Evolutionary conservation across 2,888 invertebrate genomes (phyloP), one percentile per base, ranked within the genome.

Genomic region (Heteromyza rotundicornis): DNA sequence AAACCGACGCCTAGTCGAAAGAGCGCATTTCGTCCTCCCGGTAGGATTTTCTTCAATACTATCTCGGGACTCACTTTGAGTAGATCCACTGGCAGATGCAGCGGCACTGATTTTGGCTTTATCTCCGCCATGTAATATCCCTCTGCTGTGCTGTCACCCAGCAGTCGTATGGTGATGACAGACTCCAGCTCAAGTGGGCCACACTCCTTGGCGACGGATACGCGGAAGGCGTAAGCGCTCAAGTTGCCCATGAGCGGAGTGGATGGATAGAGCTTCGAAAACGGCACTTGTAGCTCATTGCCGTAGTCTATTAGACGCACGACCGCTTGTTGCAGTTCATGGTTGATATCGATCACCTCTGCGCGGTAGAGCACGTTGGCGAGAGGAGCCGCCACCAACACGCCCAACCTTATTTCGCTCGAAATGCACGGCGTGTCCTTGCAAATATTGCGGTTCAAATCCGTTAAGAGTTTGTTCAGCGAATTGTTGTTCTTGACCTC

Each of bases 271-370:
- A 75, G 36, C 17, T 71, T 64, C 5, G 65, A 60, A 22, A 63
- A 67, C 12, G 66, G 23, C n/a, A 71, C 57, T 14, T 65, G 60
- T 17, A 71, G 54, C 14, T 68, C 55, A 60, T 75, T 75, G 3
- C 75, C 74, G 58, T 73, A 75, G 52, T 75, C 75, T 17, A 73
- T 68, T 3, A 75, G 64, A 17, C 70, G 70, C 8, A 73, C 65
- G 0, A 52, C 62, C 1, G 68, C 70, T 22, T 63, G 57, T 32
- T 70, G 59, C 5, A 32, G 35, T 12, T 60, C 49, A 1, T 5
- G 53, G 2, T 32, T 50, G 22, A 68, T 32, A 35, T 66, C 57
- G n/a, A 62, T 52, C 14, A 68, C 54, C 36, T 70, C 68, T 2
- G 71, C 74, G 16, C 75, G 66, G 36, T 75, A 75, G 23, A 68